Conservation (phyloP, 2,113 vertebrate genomes). For the Oncorhynchus tshawytscha region DNA sequence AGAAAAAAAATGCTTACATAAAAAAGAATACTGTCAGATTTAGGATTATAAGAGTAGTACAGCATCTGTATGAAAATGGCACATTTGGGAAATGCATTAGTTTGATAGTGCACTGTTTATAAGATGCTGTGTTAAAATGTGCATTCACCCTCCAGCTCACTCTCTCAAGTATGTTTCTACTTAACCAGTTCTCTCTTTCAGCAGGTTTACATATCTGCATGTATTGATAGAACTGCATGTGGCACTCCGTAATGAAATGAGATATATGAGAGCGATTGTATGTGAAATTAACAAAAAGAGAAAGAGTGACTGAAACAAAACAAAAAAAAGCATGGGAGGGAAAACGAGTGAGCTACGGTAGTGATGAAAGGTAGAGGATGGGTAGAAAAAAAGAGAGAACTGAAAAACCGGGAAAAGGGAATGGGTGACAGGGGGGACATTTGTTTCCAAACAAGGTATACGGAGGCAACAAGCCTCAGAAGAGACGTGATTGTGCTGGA, state of each 20-base stretch:
- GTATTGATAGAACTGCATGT: slow-evolving; percentile 2
- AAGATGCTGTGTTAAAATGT: neutral
- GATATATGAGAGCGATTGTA: slow-evolving; percentile 29
- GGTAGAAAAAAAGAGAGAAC: slow-evolving; percentile 10
- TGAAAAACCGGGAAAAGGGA: neutral
- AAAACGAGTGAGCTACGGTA: neutral
- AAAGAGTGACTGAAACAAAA: neutral
- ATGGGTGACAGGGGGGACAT: slow-evolving; percentile 30
- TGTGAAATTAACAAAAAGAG: slow-evolving; percentile 1
- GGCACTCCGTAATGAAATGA: slow-evolving; percentile 17
- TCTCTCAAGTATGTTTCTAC: neutral
- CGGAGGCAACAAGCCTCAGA: slow-evolving; percentile 14
- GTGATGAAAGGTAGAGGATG: neutral
- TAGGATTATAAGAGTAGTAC: neutral
- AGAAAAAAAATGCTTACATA: slow-evolving; percentile 55
- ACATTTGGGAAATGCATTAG: neutral
- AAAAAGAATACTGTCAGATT: slow-evolving; percentile 24
- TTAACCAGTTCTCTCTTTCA: neutral
- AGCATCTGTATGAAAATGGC: neutral
- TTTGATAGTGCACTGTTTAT: neutral
- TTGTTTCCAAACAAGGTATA: slow-evolving; percentile 41
- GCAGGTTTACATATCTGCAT: neutral
- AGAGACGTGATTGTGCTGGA: slow-evolving; percentile 67
- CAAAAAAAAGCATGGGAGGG: neutral
- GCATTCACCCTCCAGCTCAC: neutral